phyloP scores from a whole-genome alignment of 2,113 vertebrate genomes.

The Solenodon paradoxus region DNA sequence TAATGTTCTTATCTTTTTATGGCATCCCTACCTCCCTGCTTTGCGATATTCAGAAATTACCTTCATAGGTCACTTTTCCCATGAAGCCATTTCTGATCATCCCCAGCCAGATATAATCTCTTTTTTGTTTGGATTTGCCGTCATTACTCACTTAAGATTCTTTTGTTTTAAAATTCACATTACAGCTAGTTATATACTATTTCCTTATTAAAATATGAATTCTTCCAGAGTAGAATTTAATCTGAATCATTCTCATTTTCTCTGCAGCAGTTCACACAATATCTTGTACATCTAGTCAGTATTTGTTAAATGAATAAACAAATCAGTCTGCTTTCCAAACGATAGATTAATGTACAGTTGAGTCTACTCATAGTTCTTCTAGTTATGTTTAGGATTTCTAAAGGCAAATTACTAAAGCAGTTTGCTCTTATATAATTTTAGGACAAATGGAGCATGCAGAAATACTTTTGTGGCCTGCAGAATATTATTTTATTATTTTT shows the following conservation, averaged over 20 bases:
- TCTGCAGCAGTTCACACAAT: not conserved
- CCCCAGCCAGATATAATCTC: not conserved
- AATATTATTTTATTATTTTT: slow-evolving; percentile 26
- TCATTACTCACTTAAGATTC: not conserved
- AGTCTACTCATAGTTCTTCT: not conserved
- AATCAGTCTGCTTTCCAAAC: slow-evolving; percentile 7
- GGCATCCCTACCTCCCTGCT: not conserved
- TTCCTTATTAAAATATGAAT: slow-evolving; percentile 2
- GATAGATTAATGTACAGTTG: slow-evolving; percentile 21
- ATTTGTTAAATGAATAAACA: slow-evolving; percentile 31
- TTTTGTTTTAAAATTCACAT: not conserved
- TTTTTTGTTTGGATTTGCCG: not conserved
- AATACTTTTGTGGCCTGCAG: slow-evolving; percentile 16
- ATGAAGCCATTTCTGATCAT: not conserved
- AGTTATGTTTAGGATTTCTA: not conserved
- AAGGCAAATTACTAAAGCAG: not conserved
- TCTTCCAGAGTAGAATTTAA: slow-evolving; percentile 4
- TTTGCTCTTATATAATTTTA: not conserved
- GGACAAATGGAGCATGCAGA: not conserved
- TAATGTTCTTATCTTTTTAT: not conserved
- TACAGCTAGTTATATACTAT: not conserved
- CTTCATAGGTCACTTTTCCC: not conserved
- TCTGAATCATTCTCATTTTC: slow-evolving; percentile 18
- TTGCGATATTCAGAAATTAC: not conserved
- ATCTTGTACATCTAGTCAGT: not conserved